Evolutionary conservation across 2,888 invertebrate genomes (phyloP).

Genomic region (Luperina testacea): DNA sequence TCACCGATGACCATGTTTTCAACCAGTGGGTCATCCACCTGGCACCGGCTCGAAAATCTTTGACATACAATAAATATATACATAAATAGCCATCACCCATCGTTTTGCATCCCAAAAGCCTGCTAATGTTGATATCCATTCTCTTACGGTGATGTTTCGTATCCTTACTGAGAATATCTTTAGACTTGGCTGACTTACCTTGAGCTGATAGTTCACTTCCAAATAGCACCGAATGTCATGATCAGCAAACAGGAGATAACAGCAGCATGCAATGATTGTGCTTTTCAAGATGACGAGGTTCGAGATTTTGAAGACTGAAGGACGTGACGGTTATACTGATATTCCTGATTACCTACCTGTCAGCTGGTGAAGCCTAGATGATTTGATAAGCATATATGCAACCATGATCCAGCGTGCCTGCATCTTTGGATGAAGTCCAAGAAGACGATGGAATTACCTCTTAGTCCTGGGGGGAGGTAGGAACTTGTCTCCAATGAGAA

Average conservation of each 20-base stretch:
- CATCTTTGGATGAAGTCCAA: not conserved
- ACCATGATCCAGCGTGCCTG: slow-evolving; percentile 9
- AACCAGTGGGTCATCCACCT: slow-evolving; percentile 86
- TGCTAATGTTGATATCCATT: not conserved
- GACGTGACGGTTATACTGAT: not conserved
- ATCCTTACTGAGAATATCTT: slow-evolving; percentile 5
- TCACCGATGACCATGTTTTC: slow-evolving; percentile 85
- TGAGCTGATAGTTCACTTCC: not conserved
- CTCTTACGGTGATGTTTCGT: not conserved
- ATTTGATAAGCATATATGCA: slow-evolving; percentile 16
- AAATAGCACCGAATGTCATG: not conserved
- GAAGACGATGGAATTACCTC: slow-evolving; percentile 72
- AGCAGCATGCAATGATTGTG: not conserved
- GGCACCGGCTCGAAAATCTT: slow-evolving; percentile 85
- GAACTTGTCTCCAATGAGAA: slow-evolving; percentile 85
- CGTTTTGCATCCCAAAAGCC: not conserved
- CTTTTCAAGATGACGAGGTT: not conserved
- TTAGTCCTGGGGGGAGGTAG: slow-evolving; percentile 77
- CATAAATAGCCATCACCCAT: slow-evolving; percentile 25
- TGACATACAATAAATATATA: slow-evolving; percentile 57
- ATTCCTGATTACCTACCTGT: slow-evolving; percentile 23
- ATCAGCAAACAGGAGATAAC: not conserved
- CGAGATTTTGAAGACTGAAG: not conserved
- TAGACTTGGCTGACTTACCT: slow-evolving; percentile 19
- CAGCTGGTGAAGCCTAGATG: not conserved